Conservation (phyloP, 2,113 vertebrate species). For the Lonchura striata region DNA sequence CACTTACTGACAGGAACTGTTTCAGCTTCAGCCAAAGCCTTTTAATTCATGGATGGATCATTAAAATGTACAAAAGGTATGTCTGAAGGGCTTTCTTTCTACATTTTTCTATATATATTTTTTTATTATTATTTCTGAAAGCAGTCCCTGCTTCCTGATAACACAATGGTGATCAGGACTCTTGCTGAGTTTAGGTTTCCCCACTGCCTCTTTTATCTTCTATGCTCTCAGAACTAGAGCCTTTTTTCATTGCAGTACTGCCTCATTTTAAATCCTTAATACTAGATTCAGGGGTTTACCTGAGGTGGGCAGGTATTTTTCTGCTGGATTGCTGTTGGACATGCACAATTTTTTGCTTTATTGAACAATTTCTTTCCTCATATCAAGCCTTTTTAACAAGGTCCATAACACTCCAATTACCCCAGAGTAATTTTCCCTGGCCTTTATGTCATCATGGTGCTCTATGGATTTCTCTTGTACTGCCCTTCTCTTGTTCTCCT, state of each 20-base stretch:
- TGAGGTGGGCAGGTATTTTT: neutral
- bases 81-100: neutral
- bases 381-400: neutral
- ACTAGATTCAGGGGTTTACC: neutral
- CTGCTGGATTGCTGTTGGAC: neutral
- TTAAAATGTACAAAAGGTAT: conserved; percentile 43
- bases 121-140: neutral
- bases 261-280: neutral
- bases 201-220: neutral
- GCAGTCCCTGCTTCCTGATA: neutral
- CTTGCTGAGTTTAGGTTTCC: neutral
- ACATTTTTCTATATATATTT: neutral
- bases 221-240: neutral
- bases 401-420: neutral
- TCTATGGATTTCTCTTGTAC: neutral
- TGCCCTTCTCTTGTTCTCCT: neutral
- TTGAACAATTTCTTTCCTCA: neutral
- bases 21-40: conserved; percentile 43
- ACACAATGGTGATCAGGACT: neutral
- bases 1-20: neutral
- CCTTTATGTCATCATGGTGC: neutral
- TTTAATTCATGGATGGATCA: conserved; percentile 49
- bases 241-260: neutral
- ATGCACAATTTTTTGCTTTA: neutral
- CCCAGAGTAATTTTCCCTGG: neutral